Percentiles rank a stretch among this genome's conserved stretches.
Evolutionary conservation across 2,113 vertebrate genomes (phyloP).

Genomic region (Thunnus thynnus): DNA sequence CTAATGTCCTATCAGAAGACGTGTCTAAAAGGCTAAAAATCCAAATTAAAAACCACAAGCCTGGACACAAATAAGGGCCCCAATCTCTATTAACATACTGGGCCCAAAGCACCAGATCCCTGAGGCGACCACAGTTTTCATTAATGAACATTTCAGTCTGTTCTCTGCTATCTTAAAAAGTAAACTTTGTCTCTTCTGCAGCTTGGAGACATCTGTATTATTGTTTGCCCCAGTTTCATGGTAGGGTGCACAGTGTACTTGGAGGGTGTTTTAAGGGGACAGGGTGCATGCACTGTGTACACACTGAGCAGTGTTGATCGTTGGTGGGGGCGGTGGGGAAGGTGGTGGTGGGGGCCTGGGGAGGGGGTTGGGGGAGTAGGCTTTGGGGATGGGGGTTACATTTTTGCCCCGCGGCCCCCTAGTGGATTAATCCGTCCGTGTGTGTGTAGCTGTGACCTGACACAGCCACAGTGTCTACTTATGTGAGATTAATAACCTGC

Average conservation of each 20-base stretch:
- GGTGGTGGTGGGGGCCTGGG: constrained; percentile 36
- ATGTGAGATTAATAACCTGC: background rate
- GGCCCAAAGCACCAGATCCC: background rate
- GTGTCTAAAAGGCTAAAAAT: too few species aligned
- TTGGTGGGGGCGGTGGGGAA: constrained; percentile 35
- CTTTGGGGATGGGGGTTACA: constrained; percentile 23
- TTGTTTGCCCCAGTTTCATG: constrained; percentile 67
- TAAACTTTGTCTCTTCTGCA: constrained; percentile 29
- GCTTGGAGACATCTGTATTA: constrained; percentile 72
- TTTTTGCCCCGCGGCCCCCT: constrained; percentile 69
- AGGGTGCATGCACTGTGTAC: constrained; percentile 78
- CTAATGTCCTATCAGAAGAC: too few species aligned
- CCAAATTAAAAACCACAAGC: too few species aligned
- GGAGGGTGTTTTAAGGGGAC: constrained; percentile 62
- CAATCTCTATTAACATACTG: background rate
- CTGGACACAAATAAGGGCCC: background rate
- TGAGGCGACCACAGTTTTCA: background rate
- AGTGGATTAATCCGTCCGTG: constrained; percentile 66
- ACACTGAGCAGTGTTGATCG: constrained; percentile 65
- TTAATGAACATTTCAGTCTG: constrained; percentile 15
- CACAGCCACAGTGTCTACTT: constrained; percentile 17
- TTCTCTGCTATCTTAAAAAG: constrained; percentile 41
- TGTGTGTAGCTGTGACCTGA: constrained; percentile 16
- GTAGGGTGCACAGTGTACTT: constrained; percentile 63
- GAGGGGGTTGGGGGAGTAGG: background rate